phyloP scores from a whole-genome alignment of 2,113 vertebrate genomes.

The Vulpes lagopus region DNA sequence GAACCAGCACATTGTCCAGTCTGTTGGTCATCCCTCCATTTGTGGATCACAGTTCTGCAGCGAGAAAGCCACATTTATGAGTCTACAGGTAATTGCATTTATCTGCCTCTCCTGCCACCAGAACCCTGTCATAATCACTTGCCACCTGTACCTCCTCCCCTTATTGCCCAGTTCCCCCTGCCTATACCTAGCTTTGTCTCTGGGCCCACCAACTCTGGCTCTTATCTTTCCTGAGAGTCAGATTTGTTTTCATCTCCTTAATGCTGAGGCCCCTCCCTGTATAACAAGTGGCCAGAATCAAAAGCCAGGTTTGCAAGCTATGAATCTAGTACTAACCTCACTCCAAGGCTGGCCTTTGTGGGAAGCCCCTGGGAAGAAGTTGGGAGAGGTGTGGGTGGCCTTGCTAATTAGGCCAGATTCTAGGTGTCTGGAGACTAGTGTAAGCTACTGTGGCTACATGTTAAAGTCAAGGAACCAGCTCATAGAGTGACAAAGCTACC shows the following conservation, averaged over 20 bases:
- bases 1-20: background rate
- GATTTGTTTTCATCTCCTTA: conserved; percentile 79
- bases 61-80: background rate
- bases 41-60: background rate
- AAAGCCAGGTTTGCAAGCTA: conserved; percentile 75
- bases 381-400: background rate
- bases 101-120: background rate
- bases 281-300: conserved; percentile 80
- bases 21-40: background rate
- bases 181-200: background rate
- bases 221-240: conserved; percentile 74
- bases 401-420: conserved; percentile 72
- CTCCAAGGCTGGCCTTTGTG: background rate
- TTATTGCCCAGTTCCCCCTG: background rate
- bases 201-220: conserved; percentile 43
- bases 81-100: background rate
- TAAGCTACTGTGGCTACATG: conserved; percentile 63
- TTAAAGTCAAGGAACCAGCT: conserved; percentile 29
- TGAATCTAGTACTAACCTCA: conserved; percentile 64
- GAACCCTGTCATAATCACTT: background rate
- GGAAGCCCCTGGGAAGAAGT: background rate
- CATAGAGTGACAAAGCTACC: conserved; percentile 61
- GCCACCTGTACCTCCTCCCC: background rate
- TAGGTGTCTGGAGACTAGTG: conserved; percentile 62
- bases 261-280: conserved; percentile 68